Conservation (phyloP, 2,888 invertebrate genomes). For the Rhamnusium bicolor region DNA sequence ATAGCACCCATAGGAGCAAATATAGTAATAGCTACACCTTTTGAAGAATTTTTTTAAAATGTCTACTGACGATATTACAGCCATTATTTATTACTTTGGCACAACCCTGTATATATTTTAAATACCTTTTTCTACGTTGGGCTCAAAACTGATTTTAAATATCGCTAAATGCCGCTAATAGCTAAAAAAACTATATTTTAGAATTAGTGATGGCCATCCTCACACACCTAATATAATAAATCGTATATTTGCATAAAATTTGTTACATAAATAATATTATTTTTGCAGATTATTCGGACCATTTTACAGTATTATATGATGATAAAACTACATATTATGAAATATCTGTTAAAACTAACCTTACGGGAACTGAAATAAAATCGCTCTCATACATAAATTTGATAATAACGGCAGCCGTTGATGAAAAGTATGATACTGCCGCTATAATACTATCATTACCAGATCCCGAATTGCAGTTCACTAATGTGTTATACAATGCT, state of each 20-base stretch:
- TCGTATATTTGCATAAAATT: neutral
- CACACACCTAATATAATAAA: neutral
- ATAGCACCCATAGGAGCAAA: no score
- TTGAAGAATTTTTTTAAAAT: no score
- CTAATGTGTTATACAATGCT: slow-evolving; percentile 33
- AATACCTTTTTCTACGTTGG: no score
- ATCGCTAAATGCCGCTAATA: no score
- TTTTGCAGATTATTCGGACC: slow-evolving; percentile 45
- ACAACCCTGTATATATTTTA: no score
- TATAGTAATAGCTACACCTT: no score
- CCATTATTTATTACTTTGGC: no score
- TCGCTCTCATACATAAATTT: slow-evolving; percentile 42
- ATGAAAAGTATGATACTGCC: slow-evolving; percentile 35
- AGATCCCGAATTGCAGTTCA: slow-evolving; percentile 37
- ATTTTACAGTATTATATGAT: slow-evolving; percentile 40
- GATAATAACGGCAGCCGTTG: slow-evolving; percentile 42
- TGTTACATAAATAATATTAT: neutral
- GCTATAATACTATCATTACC: slow-evolving; percentile 45
- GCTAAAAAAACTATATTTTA: no score
- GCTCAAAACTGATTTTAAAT: no score
- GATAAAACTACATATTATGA: slow-evolving; percentile 22
- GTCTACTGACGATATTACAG: no score
- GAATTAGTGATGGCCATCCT: no score
- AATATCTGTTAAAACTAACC: slow-evolving; percentile 32
- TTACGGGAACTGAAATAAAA: slow-evolving; percentile 42